Percentiles rank a stretch among this genome's conserved stretches.
Conservation (phyloP, 2,888 invertebrate genomes). For the Polymixis lichenea region DNA sequence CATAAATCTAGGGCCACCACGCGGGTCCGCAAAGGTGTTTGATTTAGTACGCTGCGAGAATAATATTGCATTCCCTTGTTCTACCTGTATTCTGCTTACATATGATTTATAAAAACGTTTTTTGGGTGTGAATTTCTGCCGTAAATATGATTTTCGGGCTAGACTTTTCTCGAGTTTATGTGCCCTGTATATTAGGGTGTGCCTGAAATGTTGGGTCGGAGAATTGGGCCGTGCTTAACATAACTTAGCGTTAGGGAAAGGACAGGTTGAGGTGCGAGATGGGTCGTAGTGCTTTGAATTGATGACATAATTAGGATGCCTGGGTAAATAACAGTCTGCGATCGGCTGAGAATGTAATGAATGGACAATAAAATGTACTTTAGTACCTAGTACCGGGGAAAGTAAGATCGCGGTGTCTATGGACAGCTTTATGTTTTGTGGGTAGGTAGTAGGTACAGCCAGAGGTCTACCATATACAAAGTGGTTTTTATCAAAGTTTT, state of each 20-base stretch:
- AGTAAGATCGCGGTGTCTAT: background rate
- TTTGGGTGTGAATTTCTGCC: constrained; percentile 60
- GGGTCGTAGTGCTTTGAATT: constrained; percentile 22
- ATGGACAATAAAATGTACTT: constrained; percentile 4
- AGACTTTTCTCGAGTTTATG: constrained; percentile 57
- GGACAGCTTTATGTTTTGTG: background rate
- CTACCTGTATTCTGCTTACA: constrained; percentile 64
- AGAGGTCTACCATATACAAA: background rate
- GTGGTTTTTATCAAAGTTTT: background rate
- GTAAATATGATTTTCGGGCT: constrained; percentile 63
- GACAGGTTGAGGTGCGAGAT: background rate
- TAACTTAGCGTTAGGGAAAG: constrained; percentile 33
- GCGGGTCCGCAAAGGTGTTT: constrained; percentile 67
- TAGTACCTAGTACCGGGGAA: background rate
- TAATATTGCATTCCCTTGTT: constrained; percentile 72
- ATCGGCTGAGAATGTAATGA: constrained; percentile 25
- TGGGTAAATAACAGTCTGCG: constrained; percentile 13
- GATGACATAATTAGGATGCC: constrained; percentile 44
- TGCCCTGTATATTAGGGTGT: constrained; percentile 31
- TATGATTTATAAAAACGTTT: constrained; percentile 67
- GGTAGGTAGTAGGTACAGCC: background rate
- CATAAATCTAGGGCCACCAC: constrained; percentile 69
- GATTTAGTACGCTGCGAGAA: constrained; percentile 71
- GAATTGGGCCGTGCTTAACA: constrained; percentile 42
- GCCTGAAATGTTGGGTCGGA: constrained; percentile 16